phyloP scores from a whole-genome alignment of 1,140 invertebrate genomes.

The Papilio polyxenes region DNA sequence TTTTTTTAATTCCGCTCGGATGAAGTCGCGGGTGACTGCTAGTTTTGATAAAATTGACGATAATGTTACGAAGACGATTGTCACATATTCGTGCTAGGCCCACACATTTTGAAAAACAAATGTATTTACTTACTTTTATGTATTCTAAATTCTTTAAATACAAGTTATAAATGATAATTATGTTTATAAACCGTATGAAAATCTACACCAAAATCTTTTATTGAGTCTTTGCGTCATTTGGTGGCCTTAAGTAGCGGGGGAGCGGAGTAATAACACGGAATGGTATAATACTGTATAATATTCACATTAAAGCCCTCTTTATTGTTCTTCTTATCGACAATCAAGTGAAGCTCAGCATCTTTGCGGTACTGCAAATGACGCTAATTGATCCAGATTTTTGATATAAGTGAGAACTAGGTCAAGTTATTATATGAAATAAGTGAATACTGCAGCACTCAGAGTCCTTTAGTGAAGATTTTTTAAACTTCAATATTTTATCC shows the following conservation, averaged over 20 bases:
- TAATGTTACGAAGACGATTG: no score
- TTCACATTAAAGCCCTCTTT: slow-evolving; percentile 67
- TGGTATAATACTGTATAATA: slow-evolving; percentile 67
- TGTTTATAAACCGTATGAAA: neutral
- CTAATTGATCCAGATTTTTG: slow-evolving; percentile 66
- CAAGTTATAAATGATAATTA: neutral
- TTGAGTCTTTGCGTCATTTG: slow-evolving; percentile 42
- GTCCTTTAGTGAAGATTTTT: no score
- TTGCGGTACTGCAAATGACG: slow-evolving; percentile 66
- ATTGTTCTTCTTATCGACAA: slow-evolving; percentile 66
- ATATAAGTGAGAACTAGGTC: slow-evolving; percentile 31
- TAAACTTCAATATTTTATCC: no score
- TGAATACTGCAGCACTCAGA: no score
- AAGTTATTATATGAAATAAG: neutral
- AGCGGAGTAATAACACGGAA: slow-evolving; percentile 49
- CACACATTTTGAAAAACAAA: no score
- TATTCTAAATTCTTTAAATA: no score
- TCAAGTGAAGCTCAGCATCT: slow-evolving; percentile 67
- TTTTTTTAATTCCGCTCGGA: no score
- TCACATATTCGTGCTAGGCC: no score
- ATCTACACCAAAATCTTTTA: slow-evolving; percentile 8
- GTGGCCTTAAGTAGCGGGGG: slow-evolving; percentile 42
- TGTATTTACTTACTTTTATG: no score
- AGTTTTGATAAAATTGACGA: no score
- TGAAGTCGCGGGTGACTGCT: no score